A percentile compares a stretch with the other conserved stretches of the same genome.
Evolutionary conservation across 2,888 invertebrate species (phyloP).

Genomic region (Drosophila melanocephala): DNA sequence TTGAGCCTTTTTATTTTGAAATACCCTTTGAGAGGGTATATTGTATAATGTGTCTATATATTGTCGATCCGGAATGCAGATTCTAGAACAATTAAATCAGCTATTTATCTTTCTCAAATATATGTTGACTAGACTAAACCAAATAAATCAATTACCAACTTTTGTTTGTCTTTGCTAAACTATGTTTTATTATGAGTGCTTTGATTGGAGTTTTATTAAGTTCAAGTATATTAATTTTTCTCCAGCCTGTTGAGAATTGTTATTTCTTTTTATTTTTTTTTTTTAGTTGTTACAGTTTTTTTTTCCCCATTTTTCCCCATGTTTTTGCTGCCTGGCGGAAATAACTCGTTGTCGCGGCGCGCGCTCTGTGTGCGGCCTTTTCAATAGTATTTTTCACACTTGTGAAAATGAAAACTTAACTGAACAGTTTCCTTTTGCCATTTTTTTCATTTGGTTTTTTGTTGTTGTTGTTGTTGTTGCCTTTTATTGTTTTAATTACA

Average conservation of each 20-base stretch:
- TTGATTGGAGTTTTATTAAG: neutral
- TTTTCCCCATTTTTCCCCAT: neutral
- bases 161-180: neutral
- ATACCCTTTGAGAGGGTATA: neutral
- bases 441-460: conserved; percentile 27
- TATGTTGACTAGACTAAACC: neutral
- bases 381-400: conserved; percentile 76
- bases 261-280: neutral
- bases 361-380: conserved; percentile 63
- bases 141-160: neutral
- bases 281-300: neutral
- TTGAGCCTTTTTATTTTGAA: neutral
- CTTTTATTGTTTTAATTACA: conserved; percentile 78
- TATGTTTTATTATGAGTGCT: neutral
- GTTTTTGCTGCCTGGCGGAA: conserved; percentile 55
- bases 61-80: neutral
- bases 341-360: conserved; percentile 60
- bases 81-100: neutral
- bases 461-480: conserved; percentile 43
- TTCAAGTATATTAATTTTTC: conserved; percentile 6
- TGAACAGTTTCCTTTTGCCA: conserved; percentile 61
- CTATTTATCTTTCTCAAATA: neutral
- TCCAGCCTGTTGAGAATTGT: neutral
- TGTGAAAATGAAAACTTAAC: conserved; percentile 78
- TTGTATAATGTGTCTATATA: neutral